Conservation (phyloP, 2,113 vertebrate genomes). For the Salvator merianae region DNA sequence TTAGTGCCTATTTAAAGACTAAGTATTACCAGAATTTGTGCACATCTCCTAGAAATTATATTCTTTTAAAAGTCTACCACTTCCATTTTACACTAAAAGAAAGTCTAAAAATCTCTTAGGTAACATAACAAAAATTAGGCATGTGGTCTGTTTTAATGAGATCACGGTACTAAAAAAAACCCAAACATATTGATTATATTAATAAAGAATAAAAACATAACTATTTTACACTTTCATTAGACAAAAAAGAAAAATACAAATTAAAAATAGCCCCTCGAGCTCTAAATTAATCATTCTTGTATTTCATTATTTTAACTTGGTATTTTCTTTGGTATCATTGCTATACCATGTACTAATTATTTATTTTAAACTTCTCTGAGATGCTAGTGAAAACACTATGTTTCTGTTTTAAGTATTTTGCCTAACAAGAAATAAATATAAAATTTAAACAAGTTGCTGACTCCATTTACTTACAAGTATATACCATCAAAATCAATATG, state of each 20-base stretch:
- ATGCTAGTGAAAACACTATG: background rate
- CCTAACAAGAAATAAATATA: background rate
- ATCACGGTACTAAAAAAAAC: background rate
- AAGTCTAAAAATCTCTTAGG: background rate
- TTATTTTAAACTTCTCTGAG: background rate
- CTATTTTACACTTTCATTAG: background rate
- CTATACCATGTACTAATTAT: fast-evolving
- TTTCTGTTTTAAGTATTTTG: conserved; percentile 9
- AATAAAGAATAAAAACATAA: background rate
- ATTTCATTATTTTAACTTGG: background rate
- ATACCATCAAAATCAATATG: conserved; percentile 10
- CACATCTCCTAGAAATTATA: conserved; percentile 10
- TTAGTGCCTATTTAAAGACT: background rate
- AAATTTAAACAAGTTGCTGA: background rate
- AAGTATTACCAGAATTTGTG: background rate
- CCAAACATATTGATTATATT: background rate
- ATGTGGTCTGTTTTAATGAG: background rate
- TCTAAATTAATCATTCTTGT: background rate
- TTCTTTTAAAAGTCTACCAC: conserved; percentile 1
- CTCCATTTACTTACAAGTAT: background rate
- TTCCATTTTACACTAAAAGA: background rate
- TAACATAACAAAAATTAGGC: background rate
- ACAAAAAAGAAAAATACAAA: conserved; percentile 11
- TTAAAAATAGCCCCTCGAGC: background rate
- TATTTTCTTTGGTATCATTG: background rate